These are phyloP conservation scores for Struthio camelus DNA, from an alignment of 2,113 vertebrate species.

Conservation along the genomic window DNA sequence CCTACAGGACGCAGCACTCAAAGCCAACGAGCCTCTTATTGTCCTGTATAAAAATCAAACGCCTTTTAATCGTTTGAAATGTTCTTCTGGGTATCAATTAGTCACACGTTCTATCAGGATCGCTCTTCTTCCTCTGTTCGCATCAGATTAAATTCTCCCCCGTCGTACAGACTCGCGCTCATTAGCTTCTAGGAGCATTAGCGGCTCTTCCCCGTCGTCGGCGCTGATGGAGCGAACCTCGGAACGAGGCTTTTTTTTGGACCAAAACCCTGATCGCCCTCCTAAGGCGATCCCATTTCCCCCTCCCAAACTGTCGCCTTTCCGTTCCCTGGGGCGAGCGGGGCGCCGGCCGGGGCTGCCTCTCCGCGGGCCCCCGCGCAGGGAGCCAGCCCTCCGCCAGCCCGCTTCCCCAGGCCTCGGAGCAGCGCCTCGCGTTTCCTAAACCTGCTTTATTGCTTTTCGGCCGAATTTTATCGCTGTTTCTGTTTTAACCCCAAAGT, in stretches of 20 bases:
- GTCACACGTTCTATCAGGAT: constrained; percentile 63
- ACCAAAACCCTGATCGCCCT: neutral
- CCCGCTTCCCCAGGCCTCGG: too few species aligned
- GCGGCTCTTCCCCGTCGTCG: constrained; percentile 35
- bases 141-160: constrained; percentile 62
- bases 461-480: too few species aligned
- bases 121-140: constrained; percentile 43
- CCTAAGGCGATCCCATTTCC: neutral
- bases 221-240: neutral
- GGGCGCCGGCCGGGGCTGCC: too few species aligned
- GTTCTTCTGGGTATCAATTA: constrained; percentile 73
- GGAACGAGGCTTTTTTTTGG: neutral
- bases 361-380: too few species aligned
- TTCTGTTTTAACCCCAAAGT: too few species aligned
- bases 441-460: too few species aligned
- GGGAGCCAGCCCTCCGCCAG: too few species aligned
- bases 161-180: neutral
- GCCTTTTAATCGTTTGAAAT: constrained; percentile 64
- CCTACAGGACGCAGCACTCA: constrained; percentile 13
- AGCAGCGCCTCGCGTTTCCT: too few species aligned
- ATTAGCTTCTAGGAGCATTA: constrained; percentile 58
- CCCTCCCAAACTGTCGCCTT: neutral
- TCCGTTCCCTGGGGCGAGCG: too few species aligned
- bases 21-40: constrained; percentile 59
- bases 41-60: constrained; percentile 63